These are phyloP conservation scores for Aleadryas rufinucha DNA, from an alignment of 2,113 vertebrate species.

Conservation along the genomic window DNA sequence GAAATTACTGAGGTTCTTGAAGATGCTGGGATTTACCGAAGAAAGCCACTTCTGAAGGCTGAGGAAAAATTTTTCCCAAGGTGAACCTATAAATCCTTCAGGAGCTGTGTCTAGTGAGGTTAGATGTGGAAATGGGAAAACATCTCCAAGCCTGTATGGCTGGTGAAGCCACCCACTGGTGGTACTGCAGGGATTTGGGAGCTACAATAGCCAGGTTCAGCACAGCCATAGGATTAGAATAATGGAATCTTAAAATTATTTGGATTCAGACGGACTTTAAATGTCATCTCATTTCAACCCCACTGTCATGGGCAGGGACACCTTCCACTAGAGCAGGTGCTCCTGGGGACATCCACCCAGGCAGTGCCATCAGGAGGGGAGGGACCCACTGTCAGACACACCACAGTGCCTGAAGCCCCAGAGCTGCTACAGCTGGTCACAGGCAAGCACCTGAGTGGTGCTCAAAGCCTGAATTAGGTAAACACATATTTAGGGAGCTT, in stretches of 20 bases:
- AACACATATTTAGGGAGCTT: conserved; percentile 66
- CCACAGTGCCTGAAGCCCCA: rapidly evolving
- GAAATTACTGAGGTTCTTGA: neutral
- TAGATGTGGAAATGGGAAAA: neutral
- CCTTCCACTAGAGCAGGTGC: rapidly evolving
- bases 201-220: neutral
- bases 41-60: neutral
- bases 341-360: neutral
- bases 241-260: neutral
- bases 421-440: neutral
- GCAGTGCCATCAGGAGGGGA: neutral
- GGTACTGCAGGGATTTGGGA: neutral
- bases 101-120: neutral
- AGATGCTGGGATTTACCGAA: neutral
- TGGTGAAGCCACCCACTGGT: neutral
- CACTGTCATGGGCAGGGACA: rapidly evolving
- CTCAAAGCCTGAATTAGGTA: conserved; percentile 51
- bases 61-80: neutral
- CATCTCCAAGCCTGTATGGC: neutral
- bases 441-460: neutral
- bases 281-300: neutral
- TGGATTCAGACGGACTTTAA: neutral
- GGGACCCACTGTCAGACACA: rapidly evolving
- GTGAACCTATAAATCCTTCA: neutral
- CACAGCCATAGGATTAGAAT: too few species aligned